phyloP scores from a whole-genome alignment of 2,888 invertebrate genomes.

The Eristalinus sepulchralis region DNA sequence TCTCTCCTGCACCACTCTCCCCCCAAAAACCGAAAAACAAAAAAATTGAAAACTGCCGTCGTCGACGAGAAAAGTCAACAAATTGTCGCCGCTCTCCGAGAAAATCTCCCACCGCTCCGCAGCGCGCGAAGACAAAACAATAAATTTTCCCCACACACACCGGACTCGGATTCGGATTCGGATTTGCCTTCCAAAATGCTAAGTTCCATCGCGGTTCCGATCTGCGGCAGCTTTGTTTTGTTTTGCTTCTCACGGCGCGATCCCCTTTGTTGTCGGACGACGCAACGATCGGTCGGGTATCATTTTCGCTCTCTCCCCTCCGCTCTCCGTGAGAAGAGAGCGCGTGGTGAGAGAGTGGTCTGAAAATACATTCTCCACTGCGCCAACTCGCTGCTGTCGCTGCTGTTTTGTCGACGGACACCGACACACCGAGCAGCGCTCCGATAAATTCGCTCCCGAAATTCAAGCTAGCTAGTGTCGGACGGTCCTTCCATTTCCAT shows the following conservation, averaged over 20 bases:
- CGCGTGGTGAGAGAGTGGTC: neutral
- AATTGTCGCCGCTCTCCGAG: conserved; percentile 25
- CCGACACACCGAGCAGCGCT: neutral
- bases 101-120: conserved; percentile 1
- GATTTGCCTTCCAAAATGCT: conserved; percentile 23
- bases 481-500: conserved; percentile 51
- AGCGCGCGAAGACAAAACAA: neutral
- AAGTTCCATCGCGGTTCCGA: conserved; percentile 1
- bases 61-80: neutral
- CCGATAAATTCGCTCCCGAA: conserved; percentile 18
- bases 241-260: conserved; percentile 35
- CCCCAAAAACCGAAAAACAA: neutral
- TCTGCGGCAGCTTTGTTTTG: conserved; percentile 3
- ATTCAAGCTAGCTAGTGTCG: conserved; percentile 31
- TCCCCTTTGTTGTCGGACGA: conserved; percentile 2
- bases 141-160: conserved; percentile 7
- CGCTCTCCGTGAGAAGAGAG: neutral
- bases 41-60: too few relatives aligned
- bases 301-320: conserved; percentile 2
- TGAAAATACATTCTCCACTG: conserved; percentile 32
- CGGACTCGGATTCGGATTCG: conserved; percentile 40
- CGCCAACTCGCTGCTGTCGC: conserved; percentile 50
- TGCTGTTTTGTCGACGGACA: neutral
- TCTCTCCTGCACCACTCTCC: conserved; percentile 24
- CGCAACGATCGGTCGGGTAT: neutral